phyloP scores from a whole-genome alignment of 2,888 invertebrate genomes.

The Cryptophagus acutangulus region DNA sequence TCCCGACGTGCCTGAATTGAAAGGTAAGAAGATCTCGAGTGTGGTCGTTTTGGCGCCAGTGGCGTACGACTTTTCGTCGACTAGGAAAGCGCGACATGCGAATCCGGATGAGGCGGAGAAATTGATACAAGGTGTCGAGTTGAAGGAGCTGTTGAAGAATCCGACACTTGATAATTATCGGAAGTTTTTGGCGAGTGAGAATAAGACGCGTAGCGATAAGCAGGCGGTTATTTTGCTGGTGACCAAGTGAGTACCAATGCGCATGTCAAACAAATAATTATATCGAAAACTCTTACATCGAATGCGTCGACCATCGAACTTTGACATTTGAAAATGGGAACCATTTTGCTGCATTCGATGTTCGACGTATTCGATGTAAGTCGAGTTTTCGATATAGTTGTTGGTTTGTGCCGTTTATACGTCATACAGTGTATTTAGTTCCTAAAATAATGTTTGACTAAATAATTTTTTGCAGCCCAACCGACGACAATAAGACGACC shows the following conservation, averaged over 20 bases:
- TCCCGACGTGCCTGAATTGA: slow-evolving; percentile 70
- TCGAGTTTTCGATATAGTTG: too few relatives aligned
- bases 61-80: slow-evolving; percentile 58
- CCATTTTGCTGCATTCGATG: too few relatives aligned
- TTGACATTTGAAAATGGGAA: too few relatives aligned
- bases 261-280: too few relatives aligned
- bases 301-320: background rate
- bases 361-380: too few relatives aligned
- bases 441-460: too few relatives aligned
- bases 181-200: slow-evolving; percentile 74
- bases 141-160: slow-evolving; percentile 69
- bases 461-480: slow-evolving; percentile 22
- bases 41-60: slow-evolving; percentile 83
- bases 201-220: slow-evolving; percentile 65
- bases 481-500: slow-evolving; percentile 22
- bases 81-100: slow-evolving; percentile 54
- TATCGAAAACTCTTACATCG: too few relatives aligned
- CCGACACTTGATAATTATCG: slow-evolving; percentile 74
- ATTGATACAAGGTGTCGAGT: slow-evolving; percentile 56
- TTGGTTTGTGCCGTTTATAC: too few relatives aligned
- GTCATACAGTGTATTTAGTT: too few relatives aligned
- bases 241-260: slow-evolving; percentile 68
- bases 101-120: slow-evolving; percentile 52
- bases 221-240: slow-evolving; percentile 80
- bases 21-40: slow-evolving; percentile 73